Conservation (phyloP, 2,113 vertebrate genomes). For the Ammodytes marinus region DNA sequence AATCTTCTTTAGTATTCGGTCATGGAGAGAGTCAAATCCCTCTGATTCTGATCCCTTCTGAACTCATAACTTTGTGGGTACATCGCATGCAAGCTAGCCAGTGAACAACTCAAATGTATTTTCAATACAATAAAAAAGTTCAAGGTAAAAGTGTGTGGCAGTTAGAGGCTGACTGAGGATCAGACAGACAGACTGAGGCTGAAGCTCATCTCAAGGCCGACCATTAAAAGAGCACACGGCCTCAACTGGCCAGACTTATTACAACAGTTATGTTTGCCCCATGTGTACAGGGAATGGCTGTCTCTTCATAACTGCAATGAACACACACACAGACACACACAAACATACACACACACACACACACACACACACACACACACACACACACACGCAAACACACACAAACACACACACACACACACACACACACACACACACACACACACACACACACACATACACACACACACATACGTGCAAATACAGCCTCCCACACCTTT, state of each 20-base stretch:
- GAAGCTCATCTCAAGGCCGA: constrained; percentile 66
- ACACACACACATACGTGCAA: constrained; percentile 3
- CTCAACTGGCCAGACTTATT: constrained; percentile 68
- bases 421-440: not conserved
- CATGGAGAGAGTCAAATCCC: constrained; percentile 16
- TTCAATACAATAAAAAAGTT: constrained; percentile 51
- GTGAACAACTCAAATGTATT: constrained; percentile 41
- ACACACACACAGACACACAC: not conserved
- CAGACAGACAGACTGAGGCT: constrained; percentile 40
- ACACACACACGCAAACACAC: constrained; percentile 5
- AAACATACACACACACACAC: not conserved
- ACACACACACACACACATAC: constrained; percentile 10
- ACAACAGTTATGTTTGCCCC: constrained; percentile 60
- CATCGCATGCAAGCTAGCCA: constrained; percentile 14
- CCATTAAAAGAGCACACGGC: constrained; percentile 59
- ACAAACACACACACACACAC: not conserved
- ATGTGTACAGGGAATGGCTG: constrained; percentile 50
- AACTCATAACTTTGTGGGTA: constrained; percentile 11
- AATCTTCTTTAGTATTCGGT: not conserved
- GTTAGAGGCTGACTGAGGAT: constrained; percentile 57
- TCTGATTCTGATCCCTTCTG: constrained; percentile 44
- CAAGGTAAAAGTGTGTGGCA: constrained; percentile 55
- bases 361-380: not conserved
- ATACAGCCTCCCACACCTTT: constrained; percentile 8
- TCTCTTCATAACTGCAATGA: constrained; percentile 45